phyloP scores from a whole-genome alignment of 2,113 vertebrate species.

The Limnothrissa miodon region DNA sequence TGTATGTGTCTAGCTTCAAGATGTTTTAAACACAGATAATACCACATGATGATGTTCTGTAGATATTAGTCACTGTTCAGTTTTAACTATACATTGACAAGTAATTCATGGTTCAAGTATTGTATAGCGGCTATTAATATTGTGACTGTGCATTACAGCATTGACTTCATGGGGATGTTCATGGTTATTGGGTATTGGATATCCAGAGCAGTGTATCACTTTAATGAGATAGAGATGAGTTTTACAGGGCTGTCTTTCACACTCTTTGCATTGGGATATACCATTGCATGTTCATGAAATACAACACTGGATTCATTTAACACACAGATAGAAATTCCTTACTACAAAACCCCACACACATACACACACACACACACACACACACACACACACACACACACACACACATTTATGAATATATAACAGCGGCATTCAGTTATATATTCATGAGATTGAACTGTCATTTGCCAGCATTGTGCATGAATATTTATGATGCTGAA shows the following conservation, averaged over 20 bases:
- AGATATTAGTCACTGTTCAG: neutral
- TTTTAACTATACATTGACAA: slow-evolving; percentile 3
- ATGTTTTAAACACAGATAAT: neutral
- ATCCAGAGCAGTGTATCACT: neutral
- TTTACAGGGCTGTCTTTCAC: slow-evolving; percentile 9
- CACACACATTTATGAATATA: slow-evolving; percentile 16
- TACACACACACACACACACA: slow-evolving; percentile 24
- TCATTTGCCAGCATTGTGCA: neutral
- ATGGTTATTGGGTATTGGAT: slow-evolving; percentile 11
- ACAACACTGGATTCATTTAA: neutral
- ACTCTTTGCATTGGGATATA: slow-evolving; percentile 4
- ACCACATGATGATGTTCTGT: neutral
- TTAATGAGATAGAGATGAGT: neutral
- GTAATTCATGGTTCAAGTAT: neutral
- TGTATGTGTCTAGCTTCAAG: neutral
- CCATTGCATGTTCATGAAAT: neutral
- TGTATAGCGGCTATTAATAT: neutral
- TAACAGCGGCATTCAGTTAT: neutral
- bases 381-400: slow-evolving; percentile 15
- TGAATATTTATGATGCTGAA: slow-evolving; percentile 4
- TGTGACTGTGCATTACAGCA: slow-evolving; percentile 6
- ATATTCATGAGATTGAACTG: slow-evolving; percentile 19
- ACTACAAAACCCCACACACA: neutral
- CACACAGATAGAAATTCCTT: neutral
- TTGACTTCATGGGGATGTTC: neutral